Percentiles rank a stretch among this genome's conserved stretches.
Conservation (phyloP, 2,888 invertebrate species). For the Tuta absoluta region DNA sequence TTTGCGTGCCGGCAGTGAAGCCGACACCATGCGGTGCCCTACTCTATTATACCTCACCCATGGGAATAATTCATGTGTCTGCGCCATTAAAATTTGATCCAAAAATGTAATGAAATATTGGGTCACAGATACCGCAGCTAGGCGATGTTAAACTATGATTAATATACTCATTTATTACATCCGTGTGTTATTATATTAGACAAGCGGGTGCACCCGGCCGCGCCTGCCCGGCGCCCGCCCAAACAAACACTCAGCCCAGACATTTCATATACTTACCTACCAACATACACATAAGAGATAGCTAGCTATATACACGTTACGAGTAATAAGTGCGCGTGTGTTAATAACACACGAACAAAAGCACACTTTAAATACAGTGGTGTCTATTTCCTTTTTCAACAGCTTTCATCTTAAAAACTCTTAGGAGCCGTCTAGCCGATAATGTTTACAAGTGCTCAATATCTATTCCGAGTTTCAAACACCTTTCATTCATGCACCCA, state of each 20-base stretch:
- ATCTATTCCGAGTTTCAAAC: not conserved
- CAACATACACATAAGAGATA: not conserved
- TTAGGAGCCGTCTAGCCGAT: slow-evolving; percentile 13
- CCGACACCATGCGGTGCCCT: too few species aligned
- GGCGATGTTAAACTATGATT: slow-evolving; percentile 61
- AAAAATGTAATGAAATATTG: slow-evolving; percentile 23
- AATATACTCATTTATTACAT: slow-evolving; percentile 62
- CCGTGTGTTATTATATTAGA: slow-evolving; percentile 49
- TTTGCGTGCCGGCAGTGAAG: not conserved
- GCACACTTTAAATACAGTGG: slow-evolving; percentile 19
- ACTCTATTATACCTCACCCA: too few species aligned
- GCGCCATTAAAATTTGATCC: not conserved
- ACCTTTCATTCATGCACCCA: slow-evolving; percentile 5
- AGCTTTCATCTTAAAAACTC: slow-evolving; percentile 15
- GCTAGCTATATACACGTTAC: not conserved
- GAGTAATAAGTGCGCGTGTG: not conserved
- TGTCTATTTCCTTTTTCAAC: slow-evolving; percentile 12
- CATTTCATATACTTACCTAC: not conserved
- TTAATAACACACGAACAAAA: slow-evolving; percentile 5
- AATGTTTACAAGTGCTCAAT: slow-evolving; percentile 5
- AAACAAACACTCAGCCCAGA: slow-evolving; percentile 42
- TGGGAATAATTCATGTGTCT: not conserved
- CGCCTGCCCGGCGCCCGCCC: slow-evolving; percentile 40
- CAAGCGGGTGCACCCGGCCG: slow-evolving; percentile 36
- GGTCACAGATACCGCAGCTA: slow-evolving; percentile 41